These are phyloP conservation scores for Triplophysa bombifrons DNA, from an alignment of 2,797 vertebrate species.

Conservation along the genomic window DNA sequence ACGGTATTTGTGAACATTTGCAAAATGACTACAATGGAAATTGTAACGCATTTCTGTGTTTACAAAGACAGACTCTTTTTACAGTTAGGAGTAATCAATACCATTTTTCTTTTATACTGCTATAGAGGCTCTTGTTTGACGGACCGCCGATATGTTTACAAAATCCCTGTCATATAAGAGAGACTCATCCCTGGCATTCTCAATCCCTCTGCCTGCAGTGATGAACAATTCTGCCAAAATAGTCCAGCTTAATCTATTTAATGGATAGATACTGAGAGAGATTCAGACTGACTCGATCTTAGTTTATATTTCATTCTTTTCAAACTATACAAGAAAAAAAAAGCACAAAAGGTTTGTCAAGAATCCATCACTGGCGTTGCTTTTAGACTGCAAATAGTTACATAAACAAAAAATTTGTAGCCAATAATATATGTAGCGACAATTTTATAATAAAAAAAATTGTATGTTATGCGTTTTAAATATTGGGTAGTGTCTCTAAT, in stretches of 20 bases:
- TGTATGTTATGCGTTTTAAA: no score
- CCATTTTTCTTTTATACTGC: constrained; percentile 2
- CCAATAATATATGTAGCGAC: no score
- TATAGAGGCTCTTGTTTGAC: constrained; percentile 19
- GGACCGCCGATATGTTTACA: constrained; percentile 25
- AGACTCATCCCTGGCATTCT: constrained; percentile 29
- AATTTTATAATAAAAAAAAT: no score
- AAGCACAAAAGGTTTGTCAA: constrained; percentile 10
- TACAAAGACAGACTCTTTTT: neutral
- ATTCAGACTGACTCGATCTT: constrained; percentile 31
- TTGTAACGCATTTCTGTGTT: neutral
- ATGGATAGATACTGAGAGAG: neutral
- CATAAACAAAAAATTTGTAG: neutral
- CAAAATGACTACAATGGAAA: neutral
- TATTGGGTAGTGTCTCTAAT: no score
- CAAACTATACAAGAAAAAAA: neutral
- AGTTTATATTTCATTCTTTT: constrained; percentile 26
- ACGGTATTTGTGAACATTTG: constrained; percentile 17
- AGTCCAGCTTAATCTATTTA: constrained; percentile 31
- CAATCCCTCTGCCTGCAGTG: constrained; percentile 8
- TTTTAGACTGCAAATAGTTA: neutral
- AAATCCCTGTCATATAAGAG: constrained; percentile 37
- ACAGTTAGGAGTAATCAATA: neutral
- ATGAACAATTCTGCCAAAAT: constrained; percentile 40
- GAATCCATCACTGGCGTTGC: no score